These are phyloP conservation scores for Norana najaformis DNA, from an alignment of 2,888 invertebrate genomes.

Conservation along the genomic window DNA sequence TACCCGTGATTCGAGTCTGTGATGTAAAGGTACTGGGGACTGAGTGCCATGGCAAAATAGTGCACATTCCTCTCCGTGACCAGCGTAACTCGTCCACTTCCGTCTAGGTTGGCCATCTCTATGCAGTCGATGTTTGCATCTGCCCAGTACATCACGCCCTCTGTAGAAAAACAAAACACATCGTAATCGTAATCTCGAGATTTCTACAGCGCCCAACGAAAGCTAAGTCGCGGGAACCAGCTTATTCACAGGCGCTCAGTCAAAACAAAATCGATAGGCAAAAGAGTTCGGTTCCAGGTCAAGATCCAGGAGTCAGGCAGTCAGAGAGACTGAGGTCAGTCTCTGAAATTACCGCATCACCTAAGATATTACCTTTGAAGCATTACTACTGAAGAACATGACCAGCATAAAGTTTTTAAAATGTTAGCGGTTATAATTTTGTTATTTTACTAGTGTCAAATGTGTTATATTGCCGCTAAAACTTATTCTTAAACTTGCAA, in stretches of 20 bases:
- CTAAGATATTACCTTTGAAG: background rate
- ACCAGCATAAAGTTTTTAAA: background rate
- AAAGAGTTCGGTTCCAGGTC: too few relatives aligned
- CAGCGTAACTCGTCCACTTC: background rate
- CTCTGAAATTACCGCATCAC: background rate
- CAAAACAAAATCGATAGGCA: too few relatives aligned
- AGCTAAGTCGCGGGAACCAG: too few relatives aligned
- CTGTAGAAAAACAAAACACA: background rate
- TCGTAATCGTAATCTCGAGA: too few relatives aligned
- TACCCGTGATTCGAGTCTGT: constrained; percentile 21
- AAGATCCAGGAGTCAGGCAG: too few relatives aligned
- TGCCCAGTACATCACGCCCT: constrained; percentile 26
- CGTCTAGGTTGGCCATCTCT: constrained; percentile 19
- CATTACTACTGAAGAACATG: background rate
- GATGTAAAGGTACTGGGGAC: constrained; percentile 15
- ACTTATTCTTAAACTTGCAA: background rate
- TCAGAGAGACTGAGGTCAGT: background rate
- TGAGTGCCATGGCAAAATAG: constrained; percentile 16
- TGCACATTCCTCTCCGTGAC: background rate
- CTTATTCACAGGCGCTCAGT: too few relatives aligned
- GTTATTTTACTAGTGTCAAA: background rate
- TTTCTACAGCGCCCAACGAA: too few relatives aligned
- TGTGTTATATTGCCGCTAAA: background rate
- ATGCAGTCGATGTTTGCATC: constrained; percentile 9
- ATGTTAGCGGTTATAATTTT: background rate